These are phyloP conservation scores for Gnathonemus echidnorhynchus DNA, from an alignment of 2,113 vertebrate genomes.

Conservation along the genomic window DNA sequence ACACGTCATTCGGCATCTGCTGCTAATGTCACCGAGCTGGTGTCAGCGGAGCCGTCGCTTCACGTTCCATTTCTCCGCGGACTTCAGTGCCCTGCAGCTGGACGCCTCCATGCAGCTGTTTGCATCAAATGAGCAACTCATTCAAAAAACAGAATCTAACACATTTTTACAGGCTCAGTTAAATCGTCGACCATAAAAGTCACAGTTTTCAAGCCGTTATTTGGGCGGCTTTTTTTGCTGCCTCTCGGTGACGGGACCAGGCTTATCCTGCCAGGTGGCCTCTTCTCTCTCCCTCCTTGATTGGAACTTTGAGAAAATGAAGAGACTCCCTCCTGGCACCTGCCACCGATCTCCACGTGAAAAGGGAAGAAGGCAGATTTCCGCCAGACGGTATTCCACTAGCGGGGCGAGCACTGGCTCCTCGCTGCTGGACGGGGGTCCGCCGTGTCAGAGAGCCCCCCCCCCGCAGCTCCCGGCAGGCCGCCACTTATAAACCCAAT, in stretches of 20 bases:
- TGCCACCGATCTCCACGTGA: neutral
- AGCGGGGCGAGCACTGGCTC: neutral
- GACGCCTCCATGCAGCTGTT: neutral
- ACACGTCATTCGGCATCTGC: conserved; percentile 42
- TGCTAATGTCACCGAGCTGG: conserved; percentile 43
- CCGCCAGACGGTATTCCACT: neutral
- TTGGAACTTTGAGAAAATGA: neutral
- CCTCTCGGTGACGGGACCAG: neutral
- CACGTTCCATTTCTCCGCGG: neutral
- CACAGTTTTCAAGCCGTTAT: neutral
- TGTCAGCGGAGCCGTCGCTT: neutral
- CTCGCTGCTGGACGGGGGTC: neutral
- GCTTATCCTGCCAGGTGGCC: neutral
- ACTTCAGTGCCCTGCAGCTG: neutral
- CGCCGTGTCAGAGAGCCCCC: neutral
- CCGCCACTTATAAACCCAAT: conserved; percentile 1
- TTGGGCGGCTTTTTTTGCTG: too few species aligned
- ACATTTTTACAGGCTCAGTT: too few species aligned
- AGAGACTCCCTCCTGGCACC: neutral
- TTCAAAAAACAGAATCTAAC: neutral
- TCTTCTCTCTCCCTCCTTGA: neutral
- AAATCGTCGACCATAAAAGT: neutral
- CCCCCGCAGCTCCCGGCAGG: neutral
- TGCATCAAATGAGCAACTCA: neutral
- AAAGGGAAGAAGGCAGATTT: neutral